These are phyloP conservation scores for Morone saxatilis DNA, from an alignment of 2,113 vertebrate genomes.

Conservation along the genomic window DNA sequence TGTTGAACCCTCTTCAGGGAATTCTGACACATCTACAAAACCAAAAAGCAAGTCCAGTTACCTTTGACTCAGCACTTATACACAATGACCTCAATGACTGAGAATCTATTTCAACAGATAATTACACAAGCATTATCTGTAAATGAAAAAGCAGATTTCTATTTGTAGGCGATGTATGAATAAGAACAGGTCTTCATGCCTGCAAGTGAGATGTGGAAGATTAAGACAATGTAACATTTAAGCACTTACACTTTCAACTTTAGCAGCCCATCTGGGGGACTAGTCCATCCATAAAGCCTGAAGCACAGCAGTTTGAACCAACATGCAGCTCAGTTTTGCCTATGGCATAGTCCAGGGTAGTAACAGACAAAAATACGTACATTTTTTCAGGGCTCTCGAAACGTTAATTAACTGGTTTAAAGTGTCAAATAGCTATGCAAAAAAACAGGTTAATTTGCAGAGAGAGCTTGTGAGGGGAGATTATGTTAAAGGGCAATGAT, in stretches of 20 bases:
- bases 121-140: background rate
- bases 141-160: background rate
- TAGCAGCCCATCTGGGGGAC: background rate
- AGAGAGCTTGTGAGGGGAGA: background rate
- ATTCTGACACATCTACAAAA: background rate
- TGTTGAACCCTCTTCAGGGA: background rate
- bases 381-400: slow-evolving; percentile 37
- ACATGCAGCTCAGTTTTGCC: slow-evolving; percentile 19
- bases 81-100: background rate
- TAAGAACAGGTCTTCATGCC: background rate
- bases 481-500: background rate
- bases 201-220: background rate
- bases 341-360: slow-evolving; percentile 9
- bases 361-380: slow-evolving; percentile 18
- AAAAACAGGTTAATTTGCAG: slow-evolving; percentile 25
- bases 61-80: background rate
- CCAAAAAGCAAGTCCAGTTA: background rate
- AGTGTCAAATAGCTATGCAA: background rate
- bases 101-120: background rate
- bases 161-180: background rate
- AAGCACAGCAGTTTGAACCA: slow-evolving; percentile 14
- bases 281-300: background rate
- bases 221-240: background rate
- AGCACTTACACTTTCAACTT: background rate
- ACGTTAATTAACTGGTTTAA: slow-evolving; percentile 32